A percentile compares a stretch with the other conserved stretches of the same genome.
Evolutionary conservation across 2,888 invertebrate genomes (phyloP).

Genomic region (Aquatica leii): DNA sequence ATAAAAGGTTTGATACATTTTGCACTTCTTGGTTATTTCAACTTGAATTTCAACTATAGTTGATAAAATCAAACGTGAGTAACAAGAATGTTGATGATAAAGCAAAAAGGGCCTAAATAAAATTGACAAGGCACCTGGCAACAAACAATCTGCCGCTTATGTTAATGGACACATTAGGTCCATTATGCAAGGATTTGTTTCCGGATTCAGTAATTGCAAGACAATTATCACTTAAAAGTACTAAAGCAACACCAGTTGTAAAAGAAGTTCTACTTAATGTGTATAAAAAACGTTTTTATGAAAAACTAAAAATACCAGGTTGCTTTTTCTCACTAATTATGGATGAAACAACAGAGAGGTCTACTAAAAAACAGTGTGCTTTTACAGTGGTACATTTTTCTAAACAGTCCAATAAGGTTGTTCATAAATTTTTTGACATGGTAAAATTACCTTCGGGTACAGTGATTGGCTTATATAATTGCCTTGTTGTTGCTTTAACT

Average conservation of each 20-base stretch:
- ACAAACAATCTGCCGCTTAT: neutral
- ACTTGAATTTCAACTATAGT: too few relatives aligned
- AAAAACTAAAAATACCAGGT: neutral
- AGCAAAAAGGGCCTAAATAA: neutral
- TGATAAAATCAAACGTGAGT: too few relatives aligned
- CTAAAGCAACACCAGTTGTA: neutral
- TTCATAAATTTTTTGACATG: conserved; percentile 34
- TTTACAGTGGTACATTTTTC: neutral
- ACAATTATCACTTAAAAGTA: neutral
- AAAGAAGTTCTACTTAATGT: neutral
- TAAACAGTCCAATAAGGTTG: neutral
- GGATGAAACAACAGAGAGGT: neutral
- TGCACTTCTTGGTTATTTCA: too few relatives aligned
- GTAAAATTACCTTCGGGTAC: conserved; percentile 32
- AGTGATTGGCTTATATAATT: conserved; percentile 29
- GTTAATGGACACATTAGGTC: neutral
- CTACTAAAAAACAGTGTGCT: neutral
- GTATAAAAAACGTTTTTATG: neutral
- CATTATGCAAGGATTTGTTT: neutral
- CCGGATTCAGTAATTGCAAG: neutral
- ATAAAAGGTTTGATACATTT: too few relatives aligned
- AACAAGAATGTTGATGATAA: too few relatives aligned
- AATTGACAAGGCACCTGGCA: neutral
- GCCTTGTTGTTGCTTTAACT: conserved; percentile 20
- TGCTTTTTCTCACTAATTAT: neutral